phyloP scores from a whole-genome alignment of 2,113 vertebrate genomes.

The Hippocampus abdominalis region DNA sequence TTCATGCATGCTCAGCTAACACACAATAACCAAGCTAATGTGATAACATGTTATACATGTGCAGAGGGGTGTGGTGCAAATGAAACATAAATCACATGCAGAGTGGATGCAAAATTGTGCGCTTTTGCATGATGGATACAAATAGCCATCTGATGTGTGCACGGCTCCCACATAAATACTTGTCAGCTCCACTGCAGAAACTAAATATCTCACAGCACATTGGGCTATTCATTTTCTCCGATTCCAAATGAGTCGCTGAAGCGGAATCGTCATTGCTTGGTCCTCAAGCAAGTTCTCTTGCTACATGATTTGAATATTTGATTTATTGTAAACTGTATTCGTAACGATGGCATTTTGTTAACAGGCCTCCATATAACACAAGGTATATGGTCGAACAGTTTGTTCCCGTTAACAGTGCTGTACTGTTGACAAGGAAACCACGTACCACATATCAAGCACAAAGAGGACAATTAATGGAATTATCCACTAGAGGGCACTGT shows the following conservation, averaged over 20 bases:
- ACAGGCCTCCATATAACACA: background rate
- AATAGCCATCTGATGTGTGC: conserved; percentile 48
- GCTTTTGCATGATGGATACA: conserved; percentile 52
- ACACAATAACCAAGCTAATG: conserved; percentile 51
- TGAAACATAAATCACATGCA: conserved; percentile 62
- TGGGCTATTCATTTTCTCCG: conserved; percentile 22
- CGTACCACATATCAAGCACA: background rate
- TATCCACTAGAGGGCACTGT: conserved; percentile 52
- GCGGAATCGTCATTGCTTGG: conserved; percentile 4
- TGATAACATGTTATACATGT: conserved; percentile 60
- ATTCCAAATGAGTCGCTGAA: conserved; percentile 7
- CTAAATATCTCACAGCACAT: conserved; percentile 7
- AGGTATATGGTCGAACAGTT: background rate
- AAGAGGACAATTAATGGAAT: background rate
- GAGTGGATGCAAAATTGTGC: conserved; percentile 44
- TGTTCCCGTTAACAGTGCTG: background rate
- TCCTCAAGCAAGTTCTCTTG: background rate
- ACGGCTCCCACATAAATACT: conserved; percentile 53
- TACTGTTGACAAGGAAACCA: background rate
- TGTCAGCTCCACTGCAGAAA: conserved; percentile 34
- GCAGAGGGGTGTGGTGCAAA: conserved; percentile 33
- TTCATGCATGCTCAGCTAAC: background rate
- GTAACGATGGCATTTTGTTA: background rate
- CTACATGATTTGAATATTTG: background rate
- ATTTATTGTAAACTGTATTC: background rate